A percentile compares a stretch with the other conserved stretches of the same genome.
Evolutionary conservation across 35 echinoderm and acorn worm species (phyloP).

Genomic region (Strongylocentrotus purpuratus): DNA sequence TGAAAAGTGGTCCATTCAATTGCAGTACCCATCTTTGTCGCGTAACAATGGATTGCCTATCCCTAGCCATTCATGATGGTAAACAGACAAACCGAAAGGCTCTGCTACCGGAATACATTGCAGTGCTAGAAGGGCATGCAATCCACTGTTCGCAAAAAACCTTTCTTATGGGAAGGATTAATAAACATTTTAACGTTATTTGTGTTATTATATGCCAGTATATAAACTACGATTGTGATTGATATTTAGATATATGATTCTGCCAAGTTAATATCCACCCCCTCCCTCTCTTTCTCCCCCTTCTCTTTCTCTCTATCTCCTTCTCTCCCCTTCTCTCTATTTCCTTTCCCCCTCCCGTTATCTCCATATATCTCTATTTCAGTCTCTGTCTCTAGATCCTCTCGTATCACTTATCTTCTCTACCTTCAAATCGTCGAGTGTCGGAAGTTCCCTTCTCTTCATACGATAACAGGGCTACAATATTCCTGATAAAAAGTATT

Average conservation of each 20-base stretch:
- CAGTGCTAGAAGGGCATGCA: constrained; percentile 17
- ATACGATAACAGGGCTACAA: too few species aligned
- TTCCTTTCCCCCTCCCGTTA: too few species aligned
- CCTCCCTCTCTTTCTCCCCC: too few species aligned
- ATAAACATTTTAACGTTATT: background rate
- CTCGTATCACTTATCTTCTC: too few species aligned
- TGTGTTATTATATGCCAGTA: background rate
- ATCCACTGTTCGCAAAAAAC: background rate
- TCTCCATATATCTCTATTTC: too few species aligned
- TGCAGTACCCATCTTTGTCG: background rate
- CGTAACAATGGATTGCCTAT: background rate
- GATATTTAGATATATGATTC: background rate
- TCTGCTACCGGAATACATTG: constrained; percentile 10
- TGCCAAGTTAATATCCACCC: background rate
- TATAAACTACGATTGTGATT: too few species aligned
- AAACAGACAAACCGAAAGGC: constrained; percentile 42
- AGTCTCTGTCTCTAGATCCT: too few species aligned
- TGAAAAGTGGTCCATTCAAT: constrained; percentile 6
- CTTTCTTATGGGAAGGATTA: background rate
- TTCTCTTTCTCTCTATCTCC: too few species aligned
- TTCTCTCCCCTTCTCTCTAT: too few species aligned
- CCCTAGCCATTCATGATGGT: constrained; percentile 33
- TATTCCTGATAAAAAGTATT: too few species aligned
- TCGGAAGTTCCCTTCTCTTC: background rate
- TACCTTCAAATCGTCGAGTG: background rate